These are phyloP conservation scores for Onychostoma macrolepis DNA, from an alignment of 2,113 vertebrate genomes.

Conservation along the genomic window DNA sequence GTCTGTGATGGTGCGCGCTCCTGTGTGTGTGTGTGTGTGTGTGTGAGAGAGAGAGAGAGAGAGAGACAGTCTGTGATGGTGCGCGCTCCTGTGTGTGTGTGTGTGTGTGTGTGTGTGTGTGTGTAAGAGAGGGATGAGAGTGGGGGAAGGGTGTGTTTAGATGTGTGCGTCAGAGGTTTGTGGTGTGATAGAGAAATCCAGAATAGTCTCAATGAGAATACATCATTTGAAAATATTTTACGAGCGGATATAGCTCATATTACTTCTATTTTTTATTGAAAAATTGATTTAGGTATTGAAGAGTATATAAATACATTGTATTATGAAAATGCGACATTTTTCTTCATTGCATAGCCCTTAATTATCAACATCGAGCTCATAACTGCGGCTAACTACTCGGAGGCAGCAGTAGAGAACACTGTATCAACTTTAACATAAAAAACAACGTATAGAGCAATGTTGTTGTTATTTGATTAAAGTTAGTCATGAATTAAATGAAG, in stretches of 20 bases:
- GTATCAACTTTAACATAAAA: not conserved
- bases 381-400: not conserved
- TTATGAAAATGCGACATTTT: not conserved
- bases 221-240: not conserved
- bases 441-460: not conserved
- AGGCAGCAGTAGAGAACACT: not conserved
- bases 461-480: constrained; percentile 3
- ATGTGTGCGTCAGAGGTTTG: constrained; percentile 55
- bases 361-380: constrained; percentile 1
- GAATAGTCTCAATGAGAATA: constrained; percentile 14
- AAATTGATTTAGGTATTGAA: not conserved
- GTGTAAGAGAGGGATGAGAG: constrained; percentile 21
- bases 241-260: not conserved
- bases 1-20: not conserved
- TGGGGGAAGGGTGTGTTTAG: constrained; percentile 54
- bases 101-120: not conserved
- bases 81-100: not conserved
- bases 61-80: constrained; percentile 4
- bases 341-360: not conserved
- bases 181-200: constrained; percentile 39
- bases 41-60: constrained; percentile 19
- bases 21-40: constrained; percentile 1
- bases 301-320: not conserved
- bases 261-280: not conserved
- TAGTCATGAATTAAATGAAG: not conserved